phyloP scores from a whole-genome alignment of 2,797 vertebrate species.

The Sebastes elongatus region DNA sequence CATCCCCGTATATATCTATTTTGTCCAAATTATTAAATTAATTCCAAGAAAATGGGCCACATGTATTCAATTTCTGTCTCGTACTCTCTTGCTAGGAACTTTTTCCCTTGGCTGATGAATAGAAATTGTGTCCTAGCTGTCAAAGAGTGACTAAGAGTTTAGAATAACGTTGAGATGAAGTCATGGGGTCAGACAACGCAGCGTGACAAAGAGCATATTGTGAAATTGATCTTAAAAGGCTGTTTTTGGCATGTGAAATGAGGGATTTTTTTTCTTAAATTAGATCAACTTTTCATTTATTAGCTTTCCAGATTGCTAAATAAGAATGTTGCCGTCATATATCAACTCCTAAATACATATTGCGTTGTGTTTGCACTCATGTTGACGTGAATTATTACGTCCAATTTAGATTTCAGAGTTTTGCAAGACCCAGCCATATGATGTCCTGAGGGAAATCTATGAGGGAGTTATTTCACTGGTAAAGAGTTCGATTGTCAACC shows the following conservation, averaged over 20 bases:
- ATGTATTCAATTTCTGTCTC: conserved; percentile 42
- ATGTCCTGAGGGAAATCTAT: conserved; percentile 23
- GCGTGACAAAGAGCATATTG: conserved; percentile 57
- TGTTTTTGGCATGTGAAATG: conserved; percentile 60
- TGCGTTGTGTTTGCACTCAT: conserved; percentile 40
- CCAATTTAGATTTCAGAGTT: conserved; percentile 48
- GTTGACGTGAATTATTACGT: conserved; percentile 55
- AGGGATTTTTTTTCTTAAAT: conserved; percentile 49
- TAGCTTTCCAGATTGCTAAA: conserved; percentile 58
- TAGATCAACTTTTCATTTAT: conserved; percentile 53
- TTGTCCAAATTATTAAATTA: conserved; percentile 6
- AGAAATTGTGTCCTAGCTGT: conserved; percentile 47
- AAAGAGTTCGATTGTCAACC: conserved; percentile 34
- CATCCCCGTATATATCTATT: neutral
- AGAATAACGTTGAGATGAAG: conserved; percentile 65
- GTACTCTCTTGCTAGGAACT: conserved; percentile 25
- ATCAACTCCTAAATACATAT: conserved; percentile 58
- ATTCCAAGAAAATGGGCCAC: conserved; percentile 17
- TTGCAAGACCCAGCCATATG: conserved; percentile 48
- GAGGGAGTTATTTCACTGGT: conserved; percentile 30
- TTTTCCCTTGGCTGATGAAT: conserved; percentile 32
- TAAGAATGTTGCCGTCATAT: conserved; percentile 42
- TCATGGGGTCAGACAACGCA: conserved; percentile 49
- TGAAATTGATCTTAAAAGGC: conserved; percentile 44
- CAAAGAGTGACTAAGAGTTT: conserved; percentile 56